Base-by-base conservation (phyloP, 2,797 vertebrate species). In the Microchirus variegatus region DNA sequence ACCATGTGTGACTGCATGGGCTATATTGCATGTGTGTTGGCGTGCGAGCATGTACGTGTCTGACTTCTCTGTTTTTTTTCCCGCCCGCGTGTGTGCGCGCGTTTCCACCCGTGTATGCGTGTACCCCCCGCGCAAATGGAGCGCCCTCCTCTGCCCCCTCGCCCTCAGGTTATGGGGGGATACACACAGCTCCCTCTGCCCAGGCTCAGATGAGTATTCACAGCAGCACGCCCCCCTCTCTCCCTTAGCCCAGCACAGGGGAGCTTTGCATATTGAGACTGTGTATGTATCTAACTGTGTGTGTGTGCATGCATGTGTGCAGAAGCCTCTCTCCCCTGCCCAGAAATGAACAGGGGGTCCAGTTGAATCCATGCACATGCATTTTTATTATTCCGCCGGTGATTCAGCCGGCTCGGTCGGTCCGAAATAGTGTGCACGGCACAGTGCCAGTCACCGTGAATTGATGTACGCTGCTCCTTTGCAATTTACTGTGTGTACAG, bases 161-260 rank as follows among this genome's bases (percentile, higher is more conserved):
- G 63, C 83, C 90, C 86, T 2, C 82, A 83, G 90, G 90, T 89
- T 87, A 88, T 87, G 83, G 88, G 83, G 87, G 85, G 86, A 83
- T 85, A 83, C 83, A 86, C 84, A 80, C 79, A 77, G 82, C 82
- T 84, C 82, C 78, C 86, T 87, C 80, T 73, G 83, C 86, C 86
- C 87, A 90, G 84, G 65, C 80, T 87, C 78, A 85, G 85, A 90
- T 91, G 90, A 91, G 90, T 92, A 92, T 92, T 92, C 90, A 87
- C 85, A 78, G 83, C 89, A 80, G 82, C 82, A 81, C 86, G 70
- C 83, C 79, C 83, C 80, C 83, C 79, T 82, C 80, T 88, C 84
- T 90, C 82, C 84, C 82, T 89, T 90, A 86, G 87, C 87, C 89
- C 84, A 80, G 83, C 81, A 70, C 81, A 81, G 80, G 81, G 84